A percentile compares a stretch with the other conserved stretches of the same genome.
Conservation (phyloP, 2,888 invertebrate genomes). For the Aromia moschata region DNA sequence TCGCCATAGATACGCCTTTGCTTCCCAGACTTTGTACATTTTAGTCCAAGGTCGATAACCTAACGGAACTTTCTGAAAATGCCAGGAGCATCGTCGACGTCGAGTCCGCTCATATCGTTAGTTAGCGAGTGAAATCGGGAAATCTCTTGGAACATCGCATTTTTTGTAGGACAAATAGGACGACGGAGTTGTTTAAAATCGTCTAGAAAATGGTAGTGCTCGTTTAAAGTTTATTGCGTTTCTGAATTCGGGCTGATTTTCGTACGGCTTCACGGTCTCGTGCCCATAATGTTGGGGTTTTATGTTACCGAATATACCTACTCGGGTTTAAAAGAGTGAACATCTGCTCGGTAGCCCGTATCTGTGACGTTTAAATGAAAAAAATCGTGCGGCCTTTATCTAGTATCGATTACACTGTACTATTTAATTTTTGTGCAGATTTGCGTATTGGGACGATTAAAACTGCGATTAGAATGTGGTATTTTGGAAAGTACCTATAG, state of each 20-base stretch:
- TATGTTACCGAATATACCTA: neutral
- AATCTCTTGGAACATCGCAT: too few relatives aligned
- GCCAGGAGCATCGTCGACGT: conserved; percentile 3
- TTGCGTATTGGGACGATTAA: too few relatives aligned
- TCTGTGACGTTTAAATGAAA: neutral
- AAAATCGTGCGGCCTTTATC: neutral
- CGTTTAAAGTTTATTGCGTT: too few relatives aligned
- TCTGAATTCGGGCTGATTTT: conserved; percentile 1
- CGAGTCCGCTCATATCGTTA: too few relatives aligned
- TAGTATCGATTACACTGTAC: conserved; percentile 11
- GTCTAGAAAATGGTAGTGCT: too few relatives aligned
- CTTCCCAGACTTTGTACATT: conserved; percentile 44
- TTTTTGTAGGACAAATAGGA: too few relatives aligned
- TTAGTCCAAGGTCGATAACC: conserved; percentile 59
- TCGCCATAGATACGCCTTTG: conserved; percentile 58
- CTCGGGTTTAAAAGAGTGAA: conserved; percentile 5
- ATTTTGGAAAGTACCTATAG: too few relatives aligned
- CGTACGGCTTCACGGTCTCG: conserved; percentile 17
- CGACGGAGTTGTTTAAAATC: too few relatives aligned
- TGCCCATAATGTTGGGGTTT: conserved; percentile 10
- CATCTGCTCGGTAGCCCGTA: conserved; percentile 14
- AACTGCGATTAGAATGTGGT: too few relatives aligned
- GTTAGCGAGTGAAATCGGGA: too few relatives aligned
- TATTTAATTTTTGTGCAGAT: conserved; percentile 14
- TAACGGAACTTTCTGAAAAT: conserved; percentile 44